These are phyloP conservation scores for Podarcis lilfordi DNA, from an alignment of 2,797 vertebrate species.

Conservation along the genomic window DNA sequence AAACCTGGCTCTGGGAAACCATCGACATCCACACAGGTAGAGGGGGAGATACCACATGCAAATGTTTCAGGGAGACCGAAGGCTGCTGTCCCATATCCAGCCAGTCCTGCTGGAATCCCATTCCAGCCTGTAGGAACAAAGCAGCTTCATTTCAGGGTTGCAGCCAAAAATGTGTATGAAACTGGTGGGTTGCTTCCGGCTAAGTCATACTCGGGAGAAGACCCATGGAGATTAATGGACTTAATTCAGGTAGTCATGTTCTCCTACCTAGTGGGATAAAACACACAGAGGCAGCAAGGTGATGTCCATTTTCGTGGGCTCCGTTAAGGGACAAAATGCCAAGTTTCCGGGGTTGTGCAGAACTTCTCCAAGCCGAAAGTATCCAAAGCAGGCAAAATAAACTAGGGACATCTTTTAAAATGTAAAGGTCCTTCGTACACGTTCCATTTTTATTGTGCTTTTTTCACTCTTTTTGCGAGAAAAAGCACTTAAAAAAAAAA, in stretches of 20 bases:
- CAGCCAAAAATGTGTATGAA: neutral
- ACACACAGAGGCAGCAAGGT: neutral
- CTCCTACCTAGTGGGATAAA: no score
- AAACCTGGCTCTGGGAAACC: slow-evolving; percentile 14
- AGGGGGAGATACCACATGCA: neutral
- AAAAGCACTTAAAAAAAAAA: neutral
- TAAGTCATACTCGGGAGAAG: no score
- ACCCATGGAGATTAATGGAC: no score
- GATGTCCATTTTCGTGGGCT: neutral
- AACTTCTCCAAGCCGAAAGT: neutral
- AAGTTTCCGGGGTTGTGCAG: neutral
- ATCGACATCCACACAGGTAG: neutral
- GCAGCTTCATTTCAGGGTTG: neutral
- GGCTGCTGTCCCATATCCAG: neutral
- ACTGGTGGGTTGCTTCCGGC: neutral
- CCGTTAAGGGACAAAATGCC: neutral
- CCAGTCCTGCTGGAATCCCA: neutral
- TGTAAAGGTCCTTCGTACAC: neutral
- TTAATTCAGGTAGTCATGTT: no score
- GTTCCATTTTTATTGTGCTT: neutral
- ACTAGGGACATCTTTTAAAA: neutral
- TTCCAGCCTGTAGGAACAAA: neutral
- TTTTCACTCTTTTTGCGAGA: neutral
- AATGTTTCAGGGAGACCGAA: slow-evolving; percentile 12
- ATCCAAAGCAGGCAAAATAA: neutral